These are phyloP conservation scores for Otocyon megalotis DNA, from an alignment of 2,113 vertebrate species.

Conservation along the genomic window DNA sequence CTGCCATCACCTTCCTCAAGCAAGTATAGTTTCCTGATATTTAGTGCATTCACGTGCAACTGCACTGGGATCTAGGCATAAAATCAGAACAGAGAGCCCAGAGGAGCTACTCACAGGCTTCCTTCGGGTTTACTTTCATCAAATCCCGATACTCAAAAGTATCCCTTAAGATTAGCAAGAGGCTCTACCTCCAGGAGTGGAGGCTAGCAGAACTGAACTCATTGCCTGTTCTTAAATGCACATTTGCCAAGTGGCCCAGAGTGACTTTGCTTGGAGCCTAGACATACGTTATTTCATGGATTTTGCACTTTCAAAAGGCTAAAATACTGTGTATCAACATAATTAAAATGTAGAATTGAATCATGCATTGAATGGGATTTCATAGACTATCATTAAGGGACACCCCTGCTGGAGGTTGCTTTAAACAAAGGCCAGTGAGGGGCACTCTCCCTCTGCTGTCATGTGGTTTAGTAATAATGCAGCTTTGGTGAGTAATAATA, in stretches of 20 bases:
- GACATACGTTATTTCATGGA: neutral
- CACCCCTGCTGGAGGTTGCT: neutral
- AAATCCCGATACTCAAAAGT: neutral
- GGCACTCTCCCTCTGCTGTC: neutral
- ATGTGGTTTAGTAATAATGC: neutral
- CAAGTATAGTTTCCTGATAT: neutral
- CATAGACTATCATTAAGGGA: neutral
- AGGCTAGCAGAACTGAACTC: neutral
- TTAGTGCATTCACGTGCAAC: neutral
- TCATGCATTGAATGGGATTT: neutral
- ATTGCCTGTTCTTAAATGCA: neutral
- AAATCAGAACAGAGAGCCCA: neutral
- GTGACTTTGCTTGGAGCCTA: neutral
- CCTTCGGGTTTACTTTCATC: neutral
- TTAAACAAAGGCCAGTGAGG: neutral
- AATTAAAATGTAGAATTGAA: neutral
- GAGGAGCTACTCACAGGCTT: neutral
- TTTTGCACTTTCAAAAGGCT: neutral
- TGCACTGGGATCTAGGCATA: neutral
- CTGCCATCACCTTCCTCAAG: neutral
- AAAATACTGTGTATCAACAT: neutral
- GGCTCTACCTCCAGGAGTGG: neutral
- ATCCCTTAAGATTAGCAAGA: neutral
- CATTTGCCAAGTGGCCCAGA: neutral
- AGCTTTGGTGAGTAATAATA: neutral